phyloP scores from a whole-genome alignment of 2,888 invertebrate species.

The Scotopteryx bipunctaria region DNA sequence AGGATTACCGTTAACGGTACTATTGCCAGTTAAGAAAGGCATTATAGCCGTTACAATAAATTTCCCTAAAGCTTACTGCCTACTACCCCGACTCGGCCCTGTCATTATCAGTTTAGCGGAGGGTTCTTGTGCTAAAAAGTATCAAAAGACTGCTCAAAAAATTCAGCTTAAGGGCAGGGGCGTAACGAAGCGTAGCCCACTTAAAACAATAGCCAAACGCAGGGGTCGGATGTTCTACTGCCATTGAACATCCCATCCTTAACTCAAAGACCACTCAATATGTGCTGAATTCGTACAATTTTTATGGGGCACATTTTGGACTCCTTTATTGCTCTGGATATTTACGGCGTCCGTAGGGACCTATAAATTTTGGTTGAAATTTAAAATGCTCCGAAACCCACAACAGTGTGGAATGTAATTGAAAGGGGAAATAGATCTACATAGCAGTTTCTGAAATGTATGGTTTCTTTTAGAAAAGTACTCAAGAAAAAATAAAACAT shows the following conservation, averaged over 20 bases:
- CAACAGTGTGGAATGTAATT: slow-evolving; percentile 22
- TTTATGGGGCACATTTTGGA: slow-evolving; percentile 67
- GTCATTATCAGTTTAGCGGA: slow-evolving; percentile 80
- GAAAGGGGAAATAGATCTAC: slow-evolving; percentile 7
- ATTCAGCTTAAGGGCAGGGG: slow-evolving; percentile 70
- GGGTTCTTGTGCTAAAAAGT: slow-evolving; percentile 68
- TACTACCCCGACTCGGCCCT: slow-evolving; percentile 51
- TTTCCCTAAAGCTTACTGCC: slow-evolving; percentile 65
- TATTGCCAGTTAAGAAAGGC: slow-evolving; percentile 67
- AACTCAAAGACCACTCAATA: slow-evolving; percentile 74
- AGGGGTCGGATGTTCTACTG: slow-evolving; percentile 67
- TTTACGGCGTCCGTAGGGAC: slow-evolving; percentile 68
- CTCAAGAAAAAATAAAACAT: too few species aligned
- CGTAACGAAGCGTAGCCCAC: slow-evolving; percentile 80
- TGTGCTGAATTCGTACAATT: slow-evolving; percentile 77
- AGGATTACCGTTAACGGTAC: slow-evolving; percentile 65
- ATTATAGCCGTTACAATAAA: slow-evolving; percentile 73
- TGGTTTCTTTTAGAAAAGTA: background rate
- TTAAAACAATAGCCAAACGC: slow-evolving; percentile 82
- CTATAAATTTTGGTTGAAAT: slow-evolving; percentile 62
- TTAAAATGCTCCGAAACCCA: slow-evolving; percentile 51
- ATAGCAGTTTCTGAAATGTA: slow-evolving; percentile 2
- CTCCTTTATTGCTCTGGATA: slow-evolving; percentile 69
- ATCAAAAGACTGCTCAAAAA: slow-evolving; percentile 62
- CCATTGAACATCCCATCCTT: slow-evolving; percentile 66